Base-by-base conservation (phyloP, 2,113 vertebrate species). In the Grus americana region DNA sequence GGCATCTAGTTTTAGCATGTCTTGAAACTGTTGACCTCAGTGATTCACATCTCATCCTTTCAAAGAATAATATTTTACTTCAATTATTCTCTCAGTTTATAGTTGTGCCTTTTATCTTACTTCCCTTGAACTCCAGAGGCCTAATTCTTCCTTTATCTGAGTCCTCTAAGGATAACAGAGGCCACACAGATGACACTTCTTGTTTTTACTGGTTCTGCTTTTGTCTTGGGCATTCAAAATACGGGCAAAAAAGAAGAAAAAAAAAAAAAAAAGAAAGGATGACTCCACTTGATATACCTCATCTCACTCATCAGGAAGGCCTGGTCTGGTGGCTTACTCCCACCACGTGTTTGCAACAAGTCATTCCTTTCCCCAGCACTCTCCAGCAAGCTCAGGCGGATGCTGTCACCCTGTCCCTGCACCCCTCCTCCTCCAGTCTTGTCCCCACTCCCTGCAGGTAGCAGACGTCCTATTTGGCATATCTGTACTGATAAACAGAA, bases 181-280 rank as follows among this genome's bases (percentile, higher is more conserved):
- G 36, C 12, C 58, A 55, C 26, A 52, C 1, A 80, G 36, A 52
- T 20, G 32, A 40, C 12, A 84, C 71, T 66, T 63, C 47, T 71
- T 84, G 32, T 3, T 92, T 86, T 63, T 21, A 82, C 73, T 44
- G 15, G 5, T 59, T 84, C 44, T 87, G 34, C 4, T 59, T 78
- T 81, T 86, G 27, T 79, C 44, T 68, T 72, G 19, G 23, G 44
- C 40, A 49, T 67, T 86, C 49, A 80, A 86, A 92, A 78, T 30
- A 54, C 0, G 3, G 14, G 3, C 1, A 12, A 36, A 59, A 59
- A 72, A 21, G 8, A 12, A 57, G 52, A 59, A 29, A 11, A 18
- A 15, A 36, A 73, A 44, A 44, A 36, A 59, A 36, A 73, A 44
- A 59, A 36, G 6, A 46, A 63, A 95, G 32, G 38, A 38, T 59